Base-by-base conservation (phyloP, 2,113 vertebrate genomes). In the Brachionichthys hirsutus region DNA sequence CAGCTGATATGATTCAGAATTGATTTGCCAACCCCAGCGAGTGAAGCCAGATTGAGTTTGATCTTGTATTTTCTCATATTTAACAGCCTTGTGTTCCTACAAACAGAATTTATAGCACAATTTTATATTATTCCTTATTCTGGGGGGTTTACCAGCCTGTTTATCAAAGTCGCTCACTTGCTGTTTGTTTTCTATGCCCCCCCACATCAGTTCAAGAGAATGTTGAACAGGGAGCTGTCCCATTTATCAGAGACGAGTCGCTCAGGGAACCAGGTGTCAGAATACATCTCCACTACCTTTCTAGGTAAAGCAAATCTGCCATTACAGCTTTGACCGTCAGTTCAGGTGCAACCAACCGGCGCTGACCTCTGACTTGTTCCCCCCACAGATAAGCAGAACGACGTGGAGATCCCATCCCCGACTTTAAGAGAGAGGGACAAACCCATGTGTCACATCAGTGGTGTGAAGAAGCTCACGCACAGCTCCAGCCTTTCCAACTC, bases 171-270 rank as follows among this genome's bases (percentile, higher is more conserved):
- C 43, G 62, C 58, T 77, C 14, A 68, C 50, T 56, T 19, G 40
- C 18, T 75, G 12, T 78, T 62, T n/a, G 80, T 54, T 73, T 40
- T 53, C 12, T 66, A 18, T 9, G 8, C 20, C 7, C 22, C 19
- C 7, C 54, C 48, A 62, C 67, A 54, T 49, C 77, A 92, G 91
- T 92, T 92, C 90, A 97, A 97, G 88, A 93, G 95, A 89, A 97
- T 97, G 95, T 75, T 97, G 85, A 97, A 95, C 91, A 91, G 94
- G 60, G 94, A 97, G 83, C 92, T 97, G 72, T 94, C 94, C 67
- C 95, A 97, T 83, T 90, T 97, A 80, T 96, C 94, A 69, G 95
- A 96, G 88, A 97, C 93, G 94, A 97, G 95, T 88, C 94, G 94
- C 77, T 97, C 95, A 54, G 95, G 95, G 76, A 97, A 96, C 87